Conservation (phyloP, 2,888 invertebrate species). For the Epistrophella euchroma region DNA sequence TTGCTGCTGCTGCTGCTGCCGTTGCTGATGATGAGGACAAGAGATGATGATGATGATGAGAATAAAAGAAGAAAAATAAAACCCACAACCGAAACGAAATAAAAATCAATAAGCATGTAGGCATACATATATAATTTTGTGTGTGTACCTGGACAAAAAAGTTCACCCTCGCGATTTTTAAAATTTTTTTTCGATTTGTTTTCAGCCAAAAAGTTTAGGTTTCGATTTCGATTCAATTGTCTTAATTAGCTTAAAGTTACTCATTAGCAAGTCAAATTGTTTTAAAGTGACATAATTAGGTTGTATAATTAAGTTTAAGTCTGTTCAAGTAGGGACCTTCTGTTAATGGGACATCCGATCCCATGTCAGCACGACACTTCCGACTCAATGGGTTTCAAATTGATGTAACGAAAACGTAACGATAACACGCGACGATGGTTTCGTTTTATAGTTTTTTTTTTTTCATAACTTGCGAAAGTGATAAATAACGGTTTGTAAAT, state of each 20-base stretch:
- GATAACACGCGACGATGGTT: constrained; percentile 50
- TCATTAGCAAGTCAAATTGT: constrained; percentile 60
- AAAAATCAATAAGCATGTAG: constrained; percentile 76
- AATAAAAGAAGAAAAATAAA: constrained; percentile 73
- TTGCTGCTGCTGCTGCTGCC: constrained; percentile 20
- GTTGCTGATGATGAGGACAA: constrained; percentile 57
- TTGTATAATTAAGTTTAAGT: constrained; percentile 52
- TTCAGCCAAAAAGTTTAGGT: constrained; percentile 27
- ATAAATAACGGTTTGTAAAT: constrained; percentile 64
- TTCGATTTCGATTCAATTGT: constrained; percentile 30
- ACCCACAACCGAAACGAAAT: constrained; percentile 75
- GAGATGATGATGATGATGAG: constrained; percentile 72
- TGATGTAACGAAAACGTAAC: constrained; percentile 48
- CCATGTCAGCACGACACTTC: constrained; percentile 54
- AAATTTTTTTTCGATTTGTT: constrained; percentile 7
- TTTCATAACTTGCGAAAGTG: constrained; percentile 32
- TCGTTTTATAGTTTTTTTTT: constrained; percentile 23
- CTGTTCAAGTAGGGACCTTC: constrained; percentile 13
- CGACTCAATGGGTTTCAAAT: constrained; percentile 43
- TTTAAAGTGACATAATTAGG: constrained; percentile 64
- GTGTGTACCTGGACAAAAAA: constrained; percentile 72
- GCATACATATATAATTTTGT: constrained; percentile 75
- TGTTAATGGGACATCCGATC: constrained; percentile 40
- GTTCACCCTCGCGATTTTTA: constrained; percentile 62
- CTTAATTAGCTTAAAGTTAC: constrained; percentile 9